Evolutionary conservation across 2,888 invertebrate species (phyloP).

Genomic region (Gryllus longicercus): DNA sequence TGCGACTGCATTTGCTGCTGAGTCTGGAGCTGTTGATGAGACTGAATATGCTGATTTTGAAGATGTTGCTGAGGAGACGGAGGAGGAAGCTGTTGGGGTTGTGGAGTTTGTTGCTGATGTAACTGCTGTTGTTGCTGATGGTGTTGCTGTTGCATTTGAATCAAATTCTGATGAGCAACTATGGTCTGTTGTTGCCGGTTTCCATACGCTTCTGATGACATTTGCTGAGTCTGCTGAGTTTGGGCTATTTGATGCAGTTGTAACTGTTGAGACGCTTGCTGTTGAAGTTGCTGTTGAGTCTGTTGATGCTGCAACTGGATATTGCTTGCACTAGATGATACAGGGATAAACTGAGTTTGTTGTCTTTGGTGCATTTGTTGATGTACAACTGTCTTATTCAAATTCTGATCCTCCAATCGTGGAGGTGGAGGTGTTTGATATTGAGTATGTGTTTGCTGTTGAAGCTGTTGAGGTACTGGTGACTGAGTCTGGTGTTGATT

Average conservation of each 20-base stretch:
- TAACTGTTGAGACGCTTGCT: constrained; percentile 40
- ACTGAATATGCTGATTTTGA: constrained; percentile 44
- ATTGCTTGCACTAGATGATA: constrained; percentile 30
- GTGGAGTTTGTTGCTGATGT: constrained; percentile 40
- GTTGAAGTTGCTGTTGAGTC: constrained; percentile 19
- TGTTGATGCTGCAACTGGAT: constrained; percentile 28
- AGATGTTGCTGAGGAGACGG: constrained; percentile 42
- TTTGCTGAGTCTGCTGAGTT: constrained; percentile 35
- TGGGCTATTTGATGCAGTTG: constrained; percentile 34
- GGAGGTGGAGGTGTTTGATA: constrained; percentile 30
- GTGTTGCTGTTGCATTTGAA: constrained; percentile 44
- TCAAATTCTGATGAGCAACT: constrained; percentile 41
- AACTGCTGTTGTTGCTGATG: constrained; percentile 44
- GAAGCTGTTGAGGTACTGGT: constrained; percentile 28
- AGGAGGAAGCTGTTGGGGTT: constrained; percentile 38
- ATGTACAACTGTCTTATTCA: constrained; percentile 38
- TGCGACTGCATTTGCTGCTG: constrained; percentile 33
- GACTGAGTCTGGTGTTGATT: constrained; percentile 42
- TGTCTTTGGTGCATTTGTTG: constrained; percentile 38
- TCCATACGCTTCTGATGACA: constrained; percentile 35
- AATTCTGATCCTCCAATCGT: constrained; percentile 29
- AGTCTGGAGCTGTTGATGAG: constrained; percentile 41
- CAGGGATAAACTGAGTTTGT: constrained; percentile 44
- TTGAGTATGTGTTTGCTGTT: constrained; percentile 31
- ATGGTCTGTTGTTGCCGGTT: constrained; percentile 39